Base-by-base conservation (phyloP, 2,888 invertebrate genomes). In the Capitulum mitella region DNA sequence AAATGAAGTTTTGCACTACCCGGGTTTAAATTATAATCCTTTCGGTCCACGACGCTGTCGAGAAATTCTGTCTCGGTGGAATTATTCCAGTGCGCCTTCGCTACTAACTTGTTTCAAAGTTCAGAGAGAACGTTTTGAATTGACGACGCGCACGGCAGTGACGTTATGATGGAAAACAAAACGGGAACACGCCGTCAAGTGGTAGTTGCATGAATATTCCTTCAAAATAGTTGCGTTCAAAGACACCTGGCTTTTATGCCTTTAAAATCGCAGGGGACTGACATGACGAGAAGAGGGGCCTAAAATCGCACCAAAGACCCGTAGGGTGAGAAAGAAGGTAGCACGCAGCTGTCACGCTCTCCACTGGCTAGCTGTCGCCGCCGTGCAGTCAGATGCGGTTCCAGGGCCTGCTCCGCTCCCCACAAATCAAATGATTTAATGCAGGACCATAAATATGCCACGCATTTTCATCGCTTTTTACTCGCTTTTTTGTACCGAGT, bases 1-100 rank as follows among this genome's bases (percentile, higher is more conserved):
- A 70, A 70, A 70, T 70, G 70, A 70, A 70, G 70, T 70, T 70
- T 70, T 70, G 70, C 70, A 70, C 70, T 70, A 40, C 40, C 70
- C 70, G 70, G 70, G 37, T 37, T 70, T 70, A 70, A 70, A 70
- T 70, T 70, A 37, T 70, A 70, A 70, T 70, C 70, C 70, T 70
- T 70, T 70, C 70, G 70, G 70, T 70, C 70, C 70, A 70, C 37
- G 70, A 12, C 26, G 32, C 64, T 34, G 64, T 64, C 64, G 29
- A 19, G 64, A 64, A 64, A 64, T 64, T 34, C 64, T 64, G 64
- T 19, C 64, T 34, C 34, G 64, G 19, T 64, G 70, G 70, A 70
- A 70, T 70, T 22, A 40, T 37, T 37, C 37, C 40, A 26, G 29
- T 26, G 34, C 40, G 26, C 37, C 40, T 37, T 70, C 22, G 40